A percentile compares a stretch with the other conserved stretches of the same genome.
Evolutionary conservation across 1,140 invertebrate species (phyloP).

Genomic region (Diorhabda sublineata): DNA sequence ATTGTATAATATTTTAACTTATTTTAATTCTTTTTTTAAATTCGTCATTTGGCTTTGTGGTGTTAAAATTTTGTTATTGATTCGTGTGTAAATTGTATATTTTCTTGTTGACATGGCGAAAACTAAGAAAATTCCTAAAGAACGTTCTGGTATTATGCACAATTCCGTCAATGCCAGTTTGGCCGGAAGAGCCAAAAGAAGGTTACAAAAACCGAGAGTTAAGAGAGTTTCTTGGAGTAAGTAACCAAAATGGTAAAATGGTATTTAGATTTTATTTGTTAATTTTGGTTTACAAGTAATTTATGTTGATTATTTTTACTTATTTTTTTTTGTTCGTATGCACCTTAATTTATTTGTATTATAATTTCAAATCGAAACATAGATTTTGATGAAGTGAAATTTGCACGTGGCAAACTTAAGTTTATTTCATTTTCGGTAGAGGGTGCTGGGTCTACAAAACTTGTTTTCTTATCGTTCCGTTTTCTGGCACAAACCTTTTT

Average conservation of each 20-base stretch:
- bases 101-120: constrained; percentile 25
- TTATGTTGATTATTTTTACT: too few relatives aligned
- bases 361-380: too few relatives aligned
- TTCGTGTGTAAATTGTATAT: not conserved
- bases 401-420: too few relatives aligned
- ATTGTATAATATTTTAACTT: not conserved
- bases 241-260: constrained; percentile 6
- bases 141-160: constrained; percentile 5
- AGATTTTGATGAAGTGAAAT: too few relatives aligned
- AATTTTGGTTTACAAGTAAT: too few relatives aligned
- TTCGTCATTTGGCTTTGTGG: not conserved
- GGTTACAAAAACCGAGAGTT: constrained; percentile 22
- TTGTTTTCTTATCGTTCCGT: too few relatives aligned
- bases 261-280: too few relatives aligned
- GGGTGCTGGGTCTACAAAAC: too few relatives aligned
- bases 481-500: too few relatives aligned
- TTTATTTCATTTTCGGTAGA: too few relatives aligned
- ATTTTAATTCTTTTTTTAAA: not conserved
- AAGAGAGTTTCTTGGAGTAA: constrained; percentile 36
- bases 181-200: constrained; percentile 6
- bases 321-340: too few relatives aligned
- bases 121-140: constrained; percentile 21
- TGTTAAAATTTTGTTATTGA: constrained; percentile 1
- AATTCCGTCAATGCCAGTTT: not conserved
- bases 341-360: too few relatives aligned